phyloP scores from a whole-genome alignment of 2,797 vertebrate genomes.

The Mastacembelus armatus region DNA sequence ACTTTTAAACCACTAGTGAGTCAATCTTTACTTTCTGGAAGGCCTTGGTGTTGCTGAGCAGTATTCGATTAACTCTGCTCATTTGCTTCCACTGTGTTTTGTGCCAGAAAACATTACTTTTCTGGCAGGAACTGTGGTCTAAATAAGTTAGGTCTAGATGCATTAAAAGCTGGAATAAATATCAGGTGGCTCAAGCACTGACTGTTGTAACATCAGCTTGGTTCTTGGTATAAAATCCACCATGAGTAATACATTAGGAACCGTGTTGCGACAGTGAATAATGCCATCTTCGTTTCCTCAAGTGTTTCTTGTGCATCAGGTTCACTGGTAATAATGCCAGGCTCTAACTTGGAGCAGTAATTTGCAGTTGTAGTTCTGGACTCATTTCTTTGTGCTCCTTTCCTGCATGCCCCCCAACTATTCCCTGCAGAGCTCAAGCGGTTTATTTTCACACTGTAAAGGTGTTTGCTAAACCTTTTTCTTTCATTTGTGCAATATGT shows the following conservation, averaged over 20 bases:
- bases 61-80: conserved; percentile 43
- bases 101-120: conserved; percentile 44
- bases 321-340: conserved; percentile 39
- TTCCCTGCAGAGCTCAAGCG: conserved; percentile 59
- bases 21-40: conserved; percentile 33
- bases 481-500: conserved; percentile 68
- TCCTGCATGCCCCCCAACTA: conserved; percentile 10
- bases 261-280: neutral
- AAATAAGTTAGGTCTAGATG: conserved; percentile 27
- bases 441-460: conserved; percentile 67
- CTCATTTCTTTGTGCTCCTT: conserved; percentile 44
- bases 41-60: conserved; percentile 24
- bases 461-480: conserved; percentile 66
- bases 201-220: conserved; percentile 14
- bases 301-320: conserved; percentile 23
- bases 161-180: conserved; percentile 46
- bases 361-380: conserved; percentile 29
- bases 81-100: conserved; percentile 41
- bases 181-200: conserved; percentile 30
- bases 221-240: conserved; percentile 15
- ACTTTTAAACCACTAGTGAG: conserved; percentile 45
- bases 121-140: conserved; percentile 34
- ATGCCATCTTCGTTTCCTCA: conserved; percentile 15
- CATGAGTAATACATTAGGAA: conserved; percentile 15
- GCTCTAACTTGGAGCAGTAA: conserved; percentile 25